phyloP scores from a whole-genome alignment of 1,140 invertebrate species.

The Vanessa tameamea region DNA sequence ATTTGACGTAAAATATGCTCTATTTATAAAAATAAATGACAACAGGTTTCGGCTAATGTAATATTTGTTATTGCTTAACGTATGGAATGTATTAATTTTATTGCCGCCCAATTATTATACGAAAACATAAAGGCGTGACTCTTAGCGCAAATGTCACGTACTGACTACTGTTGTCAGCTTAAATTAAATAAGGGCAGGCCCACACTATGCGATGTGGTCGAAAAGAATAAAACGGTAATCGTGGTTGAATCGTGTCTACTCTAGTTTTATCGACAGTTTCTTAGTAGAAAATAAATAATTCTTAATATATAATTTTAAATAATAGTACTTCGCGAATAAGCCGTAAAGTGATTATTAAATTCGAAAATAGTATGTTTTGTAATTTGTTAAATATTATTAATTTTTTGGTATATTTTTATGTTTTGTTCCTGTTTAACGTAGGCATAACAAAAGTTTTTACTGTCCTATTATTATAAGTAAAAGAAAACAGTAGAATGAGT shows the following conservation, averaged over 20 bases:
- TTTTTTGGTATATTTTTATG: background rate
- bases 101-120: slow-evolving; percentile 13
- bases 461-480: background rate
- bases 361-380: background rate
- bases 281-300: too few relatives aligned
- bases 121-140: slow-evolving; percentile 13
- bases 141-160: slow-evolving; percentile 11
- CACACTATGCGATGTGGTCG: background rate
- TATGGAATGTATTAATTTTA: slow-evolving; percentile 7
- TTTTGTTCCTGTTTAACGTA: background rate
- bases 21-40: too few relatives aligned
- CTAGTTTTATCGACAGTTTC: too few relatives aligned
- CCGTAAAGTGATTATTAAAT: too few relatives aligned
- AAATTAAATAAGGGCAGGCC: background rate
- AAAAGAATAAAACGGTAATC: too few relatives aligned
- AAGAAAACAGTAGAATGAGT: background rate
- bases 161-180: slow-evolving; percentile 4
- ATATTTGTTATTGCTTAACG: background rate
- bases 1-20: too few relatives aligned
- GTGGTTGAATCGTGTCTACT: too few relatives aligned
- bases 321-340: too few relatives aligned
- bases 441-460: too few relatives aligned
- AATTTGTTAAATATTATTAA: background rate
- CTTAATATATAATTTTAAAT: too few relatives aligned
- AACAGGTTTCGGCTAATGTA: too few relatives aligned